Evolutionary conservation across 2,113 vertebrate genomes (phyloP).

Genomic region (Centrocercus urophasianus): DNA sequence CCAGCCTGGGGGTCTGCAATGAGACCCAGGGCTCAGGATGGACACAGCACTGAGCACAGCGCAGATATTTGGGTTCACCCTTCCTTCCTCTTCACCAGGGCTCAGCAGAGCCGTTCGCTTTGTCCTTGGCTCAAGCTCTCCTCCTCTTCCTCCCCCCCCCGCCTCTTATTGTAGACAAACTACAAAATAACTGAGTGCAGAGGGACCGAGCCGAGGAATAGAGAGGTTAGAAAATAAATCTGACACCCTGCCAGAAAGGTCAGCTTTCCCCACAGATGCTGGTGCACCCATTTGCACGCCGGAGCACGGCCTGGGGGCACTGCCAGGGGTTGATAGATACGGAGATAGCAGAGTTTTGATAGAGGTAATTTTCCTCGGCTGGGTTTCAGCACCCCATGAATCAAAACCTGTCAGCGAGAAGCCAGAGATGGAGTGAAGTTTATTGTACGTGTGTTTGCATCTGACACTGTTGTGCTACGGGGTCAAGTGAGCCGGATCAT

Average conservation of each 20-base stretch:
- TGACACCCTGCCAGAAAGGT: conserved; percentile 9
- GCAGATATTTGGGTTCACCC: too few relatives aligned
- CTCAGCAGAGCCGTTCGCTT: neutral
- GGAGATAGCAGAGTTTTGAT: conserved; percentile 85
- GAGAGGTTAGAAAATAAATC: conserved; percentile 44
- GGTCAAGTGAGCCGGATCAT: conserved; percentile 92
- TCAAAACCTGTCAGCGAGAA: conserved; percentile 90
- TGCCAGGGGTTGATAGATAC: conserved; percentile 84
- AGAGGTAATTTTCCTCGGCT: conserved; percentile 88
- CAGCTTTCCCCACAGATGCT: conserved; percentile 46
- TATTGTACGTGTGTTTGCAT: conserved; percentile 87
- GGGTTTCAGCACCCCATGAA: conserved; percentile 88
- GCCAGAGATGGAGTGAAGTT: conserved; percentile 86
- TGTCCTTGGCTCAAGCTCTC: neutral
- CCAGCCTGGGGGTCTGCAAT: too few relatives aligned
- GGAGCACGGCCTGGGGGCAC: conserved; percentile 64
- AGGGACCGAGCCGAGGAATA: neutral
- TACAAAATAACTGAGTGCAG: neutral
- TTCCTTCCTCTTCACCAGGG: neutral
- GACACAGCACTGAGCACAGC: too few relatives aligned
- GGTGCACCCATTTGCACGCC: conserved; percentile 57
- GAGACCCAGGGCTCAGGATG: too few relatives aligned
- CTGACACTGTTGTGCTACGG: conserved; percentile 82
- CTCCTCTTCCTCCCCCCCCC: too few relatives aligned
- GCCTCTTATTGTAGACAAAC: neutral